Conservation (phyloP, 2,113 vertebrate species). For the Dicrurus megarhynchus region DNA sequence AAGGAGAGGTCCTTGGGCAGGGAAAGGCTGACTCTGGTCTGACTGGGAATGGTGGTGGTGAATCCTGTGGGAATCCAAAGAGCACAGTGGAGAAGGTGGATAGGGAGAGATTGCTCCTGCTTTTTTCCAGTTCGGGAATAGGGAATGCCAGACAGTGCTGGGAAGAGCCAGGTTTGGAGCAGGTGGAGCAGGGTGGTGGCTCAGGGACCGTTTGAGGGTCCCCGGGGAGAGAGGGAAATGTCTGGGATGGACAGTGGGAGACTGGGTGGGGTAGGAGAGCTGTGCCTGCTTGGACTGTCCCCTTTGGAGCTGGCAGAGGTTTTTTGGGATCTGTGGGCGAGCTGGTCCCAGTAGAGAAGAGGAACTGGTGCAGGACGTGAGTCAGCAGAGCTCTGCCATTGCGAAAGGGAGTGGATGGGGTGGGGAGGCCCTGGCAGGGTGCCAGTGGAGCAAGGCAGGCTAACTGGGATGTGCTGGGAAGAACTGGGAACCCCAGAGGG, state of each 20-base stretch:
- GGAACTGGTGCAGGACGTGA: not conserved
- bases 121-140: not conserved
- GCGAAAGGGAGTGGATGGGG: not conserved
- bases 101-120: not conserved
- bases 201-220: not conserved
- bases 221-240: too few species aligned
- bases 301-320: not conserved
- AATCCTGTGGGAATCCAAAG: not conserved
- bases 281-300: fast-evolving
- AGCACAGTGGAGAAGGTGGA: fast-evolving
- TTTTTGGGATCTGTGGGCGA: not conserved
- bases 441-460: not conserved
- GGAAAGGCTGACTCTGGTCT: not conserved
- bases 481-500: not conserved
- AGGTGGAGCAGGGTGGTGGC: fast-evolving
- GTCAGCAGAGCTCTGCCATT: not conserved
- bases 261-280: not conserved
- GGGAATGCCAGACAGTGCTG: not conserved
- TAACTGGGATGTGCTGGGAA: not conserved
- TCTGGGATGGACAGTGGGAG: not conserved
- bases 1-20: not conserved
- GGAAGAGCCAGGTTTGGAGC: not conserved
- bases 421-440: not conserved
- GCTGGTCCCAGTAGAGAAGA: not conserved
- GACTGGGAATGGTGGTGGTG: not conserved